Base-by-base conservation (phyloP, 2,888 invertebrate genomes). In the Hymenopus coronatus region DNA sequence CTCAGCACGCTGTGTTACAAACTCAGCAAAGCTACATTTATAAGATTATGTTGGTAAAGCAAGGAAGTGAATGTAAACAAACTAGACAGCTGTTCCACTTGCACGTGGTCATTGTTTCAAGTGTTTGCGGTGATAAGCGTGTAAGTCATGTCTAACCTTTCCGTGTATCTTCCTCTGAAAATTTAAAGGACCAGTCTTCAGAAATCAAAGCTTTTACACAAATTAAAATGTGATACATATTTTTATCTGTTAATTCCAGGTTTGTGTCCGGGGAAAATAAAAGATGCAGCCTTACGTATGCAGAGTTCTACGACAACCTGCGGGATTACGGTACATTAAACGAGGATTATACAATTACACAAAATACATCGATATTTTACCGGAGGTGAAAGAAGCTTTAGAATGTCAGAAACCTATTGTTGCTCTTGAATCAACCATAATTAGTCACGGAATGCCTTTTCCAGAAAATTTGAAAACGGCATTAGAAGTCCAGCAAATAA, bases 401-500 rank as follows among this genome's bases (percentile, higher is more conserved):
- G 93, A 93, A 88, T 93, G 94, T 85, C 93, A 94, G 46, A 94
- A 94, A 91, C 97, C 99, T 14, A 95, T 99, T 90, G 98, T 99
- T 28, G 99, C 99, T 2, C 94, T 99, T 91, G 99, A 99, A 94
- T 98, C 99, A 12, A 98, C 99, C 1, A 98, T 99, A 90, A 98
- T 99, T 90, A 99, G 99, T 1, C 99, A 99, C 94, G 99, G 99
- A 83, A 98, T 99, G 97, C 99, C 99, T 0, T 97, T 96, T 93
- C 99, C 99, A 0, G 94, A 97, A 88, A 99, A 99, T 94, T 94
- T 98, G 87, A 94, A 97, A 91, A 98, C 98, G 70, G 99, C 99
- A 7, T 90, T 95, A 83, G 94, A 95, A 92, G 97, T 99, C 1
- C 98, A 99, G 93, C 93, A 96, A 88, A 95, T 97, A 90, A 95